A percentile compares a stretch with the other conserved stretches of the same genome.
phyloP scores from a whole-genome alignment of 2,113 vertebrate genomes.

The Ammodytes dubius region DNA sequence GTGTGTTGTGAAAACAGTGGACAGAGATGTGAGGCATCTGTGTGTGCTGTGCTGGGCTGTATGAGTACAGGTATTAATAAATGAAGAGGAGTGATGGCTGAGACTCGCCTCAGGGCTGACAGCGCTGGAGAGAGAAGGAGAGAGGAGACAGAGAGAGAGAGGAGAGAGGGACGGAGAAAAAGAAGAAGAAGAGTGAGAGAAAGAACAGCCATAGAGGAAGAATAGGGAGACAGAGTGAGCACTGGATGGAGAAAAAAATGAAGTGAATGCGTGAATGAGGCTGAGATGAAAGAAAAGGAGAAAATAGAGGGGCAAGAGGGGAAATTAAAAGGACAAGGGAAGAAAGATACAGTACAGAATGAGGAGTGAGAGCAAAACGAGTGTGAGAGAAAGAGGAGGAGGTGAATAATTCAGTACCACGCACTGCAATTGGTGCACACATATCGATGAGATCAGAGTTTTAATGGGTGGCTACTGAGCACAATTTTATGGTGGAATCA shows the following conservation, averaged over 20 bases:
- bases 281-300: conserved; percentile 22
- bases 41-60: conserved; percentile 67
- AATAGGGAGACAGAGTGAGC: conserved; percentile 47
- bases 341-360: conserved; percentile 47
- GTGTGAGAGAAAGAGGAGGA: conserved; percentile 71
- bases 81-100: conserved; percentile 82
- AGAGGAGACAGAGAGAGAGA: conserved; percentile 16
- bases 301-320: conserved; percentile 39
- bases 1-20: conserved; percentile 40
- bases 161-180: conserved; percentile 4
- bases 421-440: conserved; percentile 86
- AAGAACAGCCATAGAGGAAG: conserved; percentile 30
- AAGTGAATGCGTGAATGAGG: conserved; percentile 38
- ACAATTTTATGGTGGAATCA: conserved; percentile 90
- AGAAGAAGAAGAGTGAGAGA: conserved; percentile 20
- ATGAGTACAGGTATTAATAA: conserved; percentile 82
- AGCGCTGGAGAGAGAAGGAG: conserved; percentile 65
- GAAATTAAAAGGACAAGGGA: conserved; percentile 56
- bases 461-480: conserved; percentile 90
- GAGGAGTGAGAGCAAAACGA: conserved; percentile 53
- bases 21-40: conserved; percentile 64
- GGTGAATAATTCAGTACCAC: conserved; percentile 88
- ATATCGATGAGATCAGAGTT: conserved; percentile 87
- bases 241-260: conserved; percentile 31
- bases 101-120: conserved; percentile 76